Evolutionary conservation across 2,113 vertebrate species (phyloP), one percentile per base, ranked within the genome.

Genomic region (Cololabis saira): DNA sequence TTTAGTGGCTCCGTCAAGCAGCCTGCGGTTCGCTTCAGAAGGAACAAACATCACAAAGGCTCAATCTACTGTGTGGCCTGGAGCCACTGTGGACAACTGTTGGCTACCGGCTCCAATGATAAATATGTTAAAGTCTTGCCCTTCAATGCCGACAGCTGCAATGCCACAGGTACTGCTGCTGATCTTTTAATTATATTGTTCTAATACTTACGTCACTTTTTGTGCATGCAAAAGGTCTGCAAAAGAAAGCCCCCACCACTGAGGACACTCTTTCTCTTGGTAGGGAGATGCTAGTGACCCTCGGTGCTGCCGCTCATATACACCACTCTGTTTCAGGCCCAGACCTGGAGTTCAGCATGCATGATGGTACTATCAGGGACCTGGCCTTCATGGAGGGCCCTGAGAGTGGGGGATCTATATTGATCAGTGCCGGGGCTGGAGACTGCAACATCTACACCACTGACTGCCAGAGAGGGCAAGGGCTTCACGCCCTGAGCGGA

Each of bases 31-130:
- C 96, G 95, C 75, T 99, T 99, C 90, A 95, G 97, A 83, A 95
- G 97, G 83, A 99, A 98, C 90, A 99, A 99, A 78, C 98, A 99
- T 87, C 98, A 99, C 84, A 99, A 98, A 87, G 98, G 98, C 78
- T 98, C 97, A 0, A 99, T 99, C 89, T 99, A 99, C 87, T 99
- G 98, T 51, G 96, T 98, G 50, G 96, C 98, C 19, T 99, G 98
- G 98, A 99, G 97, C 83, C 95, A 94, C 67, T 99, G 98, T 73
- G 98, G 98, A 24, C 96, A 96, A 53, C 94, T 99, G 63, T 69
- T 99, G 72, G 98, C 97, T 48, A 98, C 97, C 5, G 98, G 98
- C 64, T 99, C 98, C 58, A 99, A 98, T 43, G 97, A 99, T 84
- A 99, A 99, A 94, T 98, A 94, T 0, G 96, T 99, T 51, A 99